Conservation (phyloP, 2,113 vertebrate genomes). For the Panurus biarmicus region DNA sequence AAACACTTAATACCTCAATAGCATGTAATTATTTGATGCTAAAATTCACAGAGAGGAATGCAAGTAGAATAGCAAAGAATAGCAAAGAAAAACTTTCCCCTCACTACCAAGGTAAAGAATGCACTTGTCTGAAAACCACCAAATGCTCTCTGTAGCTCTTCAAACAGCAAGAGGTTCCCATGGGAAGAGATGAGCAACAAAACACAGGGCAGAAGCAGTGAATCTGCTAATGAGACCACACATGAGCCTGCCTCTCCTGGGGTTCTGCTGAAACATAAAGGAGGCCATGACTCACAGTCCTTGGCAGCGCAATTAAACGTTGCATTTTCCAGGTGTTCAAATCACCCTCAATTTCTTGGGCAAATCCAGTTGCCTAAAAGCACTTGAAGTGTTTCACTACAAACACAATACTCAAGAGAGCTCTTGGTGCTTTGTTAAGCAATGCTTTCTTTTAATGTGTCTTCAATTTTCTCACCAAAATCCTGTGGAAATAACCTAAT, state of each 20-base stretch:
- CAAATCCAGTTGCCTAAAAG: neutral
- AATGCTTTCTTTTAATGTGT: neutral
- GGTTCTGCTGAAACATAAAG: neutral
- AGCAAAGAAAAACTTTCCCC: neutral
- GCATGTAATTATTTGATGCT: neutral
- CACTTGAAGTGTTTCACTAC: neutral
- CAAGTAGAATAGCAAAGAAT: neutral
- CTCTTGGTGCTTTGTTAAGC: neutral
- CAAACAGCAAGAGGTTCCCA: neutral
- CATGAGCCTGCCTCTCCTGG: neutral
- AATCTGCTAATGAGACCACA: slow-evolving; percentile 34
- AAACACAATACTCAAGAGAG: neutral
- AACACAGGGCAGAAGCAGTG: neutral
- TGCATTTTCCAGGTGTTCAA: neutral
- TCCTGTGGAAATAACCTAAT: neutral
- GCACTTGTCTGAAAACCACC: neutral
- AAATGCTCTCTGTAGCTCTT: neutral
- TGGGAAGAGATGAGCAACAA: neutral
- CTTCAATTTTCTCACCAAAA: neutral
- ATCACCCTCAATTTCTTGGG: neutral
- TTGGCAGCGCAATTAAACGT: neutral
- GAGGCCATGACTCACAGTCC: neutral
- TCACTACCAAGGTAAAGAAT: neutral
- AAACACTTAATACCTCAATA: neutral
- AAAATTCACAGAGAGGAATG: neutral